Base-by-base conservation (phyloP, 2,888 invertebrate species). In the Fragum whitleyi region DNA sequence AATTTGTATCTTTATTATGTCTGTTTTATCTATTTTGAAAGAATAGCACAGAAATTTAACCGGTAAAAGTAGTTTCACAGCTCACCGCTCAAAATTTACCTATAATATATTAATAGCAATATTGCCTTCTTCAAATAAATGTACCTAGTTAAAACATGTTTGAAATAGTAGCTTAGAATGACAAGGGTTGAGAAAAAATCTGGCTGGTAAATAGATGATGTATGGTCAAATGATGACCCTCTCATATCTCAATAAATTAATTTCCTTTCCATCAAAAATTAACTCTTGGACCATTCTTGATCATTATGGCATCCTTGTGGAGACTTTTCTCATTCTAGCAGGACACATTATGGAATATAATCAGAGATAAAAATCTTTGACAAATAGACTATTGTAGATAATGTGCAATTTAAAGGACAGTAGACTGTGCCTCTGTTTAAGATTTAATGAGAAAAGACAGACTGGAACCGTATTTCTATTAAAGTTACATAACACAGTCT, bases 391-490 rank as follows among this genome's bases (percentile, higher is more conserved):
- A n/a, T 47, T 9, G n/a, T 47, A 47, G 47, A 47, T 14, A n/a
- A 47, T 47, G 47, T 47, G n/a, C 14, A 47, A 47, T 14, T 5
- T 5, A 16, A 47, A 47, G 7, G 2, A 5, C 47, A 47, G n/a
- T 19, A 47, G 47, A 47, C 47, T 14, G 47, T 47, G 47, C 47
- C 5, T 2, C 47, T 47, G 3, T 47, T 47, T 47, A 47, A 47
- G 47, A 47, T 47, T 47, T 47, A 47, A 47, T 47, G 47, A 47
- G 47, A 47, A 47, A 47, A 47, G 47, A 47, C 47, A 47, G 47
- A 47, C 47, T 47, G 47, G 47, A 47, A 47, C 47, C 47, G 3
- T 3, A 47, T 19, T 19, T n/a, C 47, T 47, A 47, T 47, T 47
- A 47, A 47, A 47, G 47, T 47, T 47, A 47, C 47, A 47, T 47